phyloP scores from a whole-genome alignment of 2,797 vertebrate genomes.

The Tiaroga cobitis region DNA sequence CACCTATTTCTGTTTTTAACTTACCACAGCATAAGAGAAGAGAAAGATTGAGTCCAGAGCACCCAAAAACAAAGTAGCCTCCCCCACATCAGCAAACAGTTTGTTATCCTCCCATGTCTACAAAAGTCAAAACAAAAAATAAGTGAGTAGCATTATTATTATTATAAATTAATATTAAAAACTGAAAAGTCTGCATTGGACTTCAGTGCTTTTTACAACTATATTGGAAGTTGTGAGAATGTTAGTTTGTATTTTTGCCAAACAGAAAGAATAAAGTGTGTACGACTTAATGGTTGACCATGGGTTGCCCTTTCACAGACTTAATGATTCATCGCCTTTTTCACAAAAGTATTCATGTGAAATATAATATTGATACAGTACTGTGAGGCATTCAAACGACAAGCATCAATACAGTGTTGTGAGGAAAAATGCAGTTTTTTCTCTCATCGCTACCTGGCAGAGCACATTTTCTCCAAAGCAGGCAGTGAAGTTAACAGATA shows the following conservation, averaged over 20 bases:
- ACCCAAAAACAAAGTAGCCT: slow-evolving; percentile 93
- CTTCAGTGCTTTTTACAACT: not conserved
- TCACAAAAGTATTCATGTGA: not conserved
- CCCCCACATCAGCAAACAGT: slow-evolving; percentile 82
- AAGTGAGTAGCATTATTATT: not conserved
- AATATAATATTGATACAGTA: not conserved
- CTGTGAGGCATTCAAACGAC: not conserved
- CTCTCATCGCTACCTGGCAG: not conserved
- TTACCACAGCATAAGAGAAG: slow-evolving; percentile 95
- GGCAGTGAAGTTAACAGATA: not conserved
- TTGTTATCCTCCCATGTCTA: slow-evolving; percentile 88
- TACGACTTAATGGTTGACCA: not conserved
- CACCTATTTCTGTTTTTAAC: slow-evolving; percentile 59
- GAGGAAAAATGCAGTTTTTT: not conserved
- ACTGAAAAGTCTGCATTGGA: not conserved
- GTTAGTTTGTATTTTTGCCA: not conserved
- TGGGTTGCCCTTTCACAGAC: not conserved
- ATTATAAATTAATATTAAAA: not conserved
- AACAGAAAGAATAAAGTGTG: not conserved
- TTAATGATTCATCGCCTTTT: not conserved
- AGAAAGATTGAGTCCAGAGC: slow-evolving; percentile 93
- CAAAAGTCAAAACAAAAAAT: not conserved
- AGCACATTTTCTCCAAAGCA: not conserved
- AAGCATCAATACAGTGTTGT: not conserved
- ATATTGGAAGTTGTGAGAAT: not conserved